Evolutionary conservation across 1,140 invertebrate species (phyloP).

Genomic region (Platyscapa corneri): DNA sequence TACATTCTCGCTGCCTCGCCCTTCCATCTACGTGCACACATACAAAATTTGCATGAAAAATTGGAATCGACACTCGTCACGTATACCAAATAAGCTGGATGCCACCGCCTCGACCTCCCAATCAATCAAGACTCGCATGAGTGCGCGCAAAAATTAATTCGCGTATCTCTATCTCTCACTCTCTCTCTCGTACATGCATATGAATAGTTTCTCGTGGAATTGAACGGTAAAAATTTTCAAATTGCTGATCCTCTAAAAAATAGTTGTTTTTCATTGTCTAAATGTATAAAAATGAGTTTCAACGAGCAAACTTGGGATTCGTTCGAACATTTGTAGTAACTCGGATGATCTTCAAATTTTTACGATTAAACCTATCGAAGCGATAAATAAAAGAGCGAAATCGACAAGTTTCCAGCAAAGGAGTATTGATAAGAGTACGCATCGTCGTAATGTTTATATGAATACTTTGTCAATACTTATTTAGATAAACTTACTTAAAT

Average conservation of each 20-base stretch:
- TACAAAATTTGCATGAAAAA: conserved; percentile 49
- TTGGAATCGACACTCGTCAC: conserved; percentile 28
- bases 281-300: neutral
- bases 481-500: too few relatives aligned
- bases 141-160: conserved; percentile 39
- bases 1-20: neutral
- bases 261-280: neutral
- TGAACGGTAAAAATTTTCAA: neutral
- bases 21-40: neutral
- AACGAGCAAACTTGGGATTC: too few relatives aligned
- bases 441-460: too few relatives aligned
- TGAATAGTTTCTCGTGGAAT: neutral
- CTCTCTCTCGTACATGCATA: neutral
- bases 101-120: conserved; percentile 6
- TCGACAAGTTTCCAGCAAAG: too few relatives aligned
- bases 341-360: too few relatives aligned
- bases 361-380: too few relatives aligned
- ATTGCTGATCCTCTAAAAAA: neutral
- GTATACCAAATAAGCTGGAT: neutral
- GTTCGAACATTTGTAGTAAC: too few relatives aligned
- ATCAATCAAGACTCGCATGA: conserved; percentile 43
- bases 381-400: too few relatives aligned
- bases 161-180: neutral
- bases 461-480: too few relatives aligned
- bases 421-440: too few relatives aligned